These are phyloP conservation scores for Euphonia xanthogaster DNA, from an alignment of 2,797 vertebrate genomes.

Conservation along the genomic window DNA sequence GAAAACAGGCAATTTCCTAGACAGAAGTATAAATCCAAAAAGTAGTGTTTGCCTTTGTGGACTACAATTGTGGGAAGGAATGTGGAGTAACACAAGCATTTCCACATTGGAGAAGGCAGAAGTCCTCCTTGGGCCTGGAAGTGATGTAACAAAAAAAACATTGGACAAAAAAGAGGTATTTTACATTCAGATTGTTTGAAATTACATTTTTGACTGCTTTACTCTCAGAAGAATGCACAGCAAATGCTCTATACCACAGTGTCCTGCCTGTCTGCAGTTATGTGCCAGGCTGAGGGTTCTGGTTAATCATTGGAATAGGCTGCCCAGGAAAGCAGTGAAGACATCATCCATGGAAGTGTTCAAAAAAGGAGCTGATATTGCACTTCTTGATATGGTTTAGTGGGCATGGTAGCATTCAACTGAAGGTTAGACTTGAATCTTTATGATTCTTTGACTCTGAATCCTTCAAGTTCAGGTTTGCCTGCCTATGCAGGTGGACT, in stretches of 20 bases:
- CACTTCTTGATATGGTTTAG: not conserved
- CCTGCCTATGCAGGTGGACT: not conserved
- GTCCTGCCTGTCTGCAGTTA: not conserved
- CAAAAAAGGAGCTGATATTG: not conserved
- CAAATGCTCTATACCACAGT: not conserved
- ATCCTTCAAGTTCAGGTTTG: not conserved
- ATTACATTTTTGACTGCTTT: not conserved
- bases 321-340: not conserved
- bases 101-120: not conserved
- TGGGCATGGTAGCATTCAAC: not conserved
- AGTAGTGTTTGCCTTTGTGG: not conserved
- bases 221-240: not conserved
- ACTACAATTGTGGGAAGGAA: not conserved
- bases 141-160: not conserved
- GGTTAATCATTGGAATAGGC: not conserved
- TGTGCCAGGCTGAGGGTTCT: not conserved
- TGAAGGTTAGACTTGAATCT: not conserved
- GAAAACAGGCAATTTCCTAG: not conserved
- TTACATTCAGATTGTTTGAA: not conserved
- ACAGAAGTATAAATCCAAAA: not conserved
- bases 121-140: not conserved
- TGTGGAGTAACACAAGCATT: fast-evolving
- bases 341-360: not conserved
- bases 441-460: not conserved
- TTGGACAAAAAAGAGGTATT: not conserved